Conservation (phyloP, 2,888 invertebrate genomes). For the Chrysopilus asiliformis region DNA sequence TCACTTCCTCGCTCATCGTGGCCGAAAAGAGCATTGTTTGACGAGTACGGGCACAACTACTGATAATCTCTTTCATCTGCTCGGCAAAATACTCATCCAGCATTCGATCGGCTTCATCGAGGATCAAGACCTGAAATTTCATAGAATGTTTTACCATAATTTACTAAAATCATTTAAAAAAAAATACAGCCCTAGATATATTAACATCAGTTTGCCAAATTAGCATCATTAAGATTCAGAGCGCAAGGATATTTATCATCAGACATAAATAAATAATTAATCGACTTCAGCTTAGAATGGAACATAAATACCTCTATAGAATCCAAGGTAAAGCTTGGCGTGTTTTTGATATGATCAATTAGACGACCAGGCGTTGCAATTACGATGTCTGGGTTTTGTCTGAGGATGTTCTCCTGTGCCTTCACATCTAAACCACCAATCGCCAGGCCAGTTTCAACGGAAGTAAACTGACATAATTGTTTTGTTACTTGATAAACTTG, state of each 20-base stretch:
- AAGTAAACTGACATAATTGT: constrained; percentile 78
- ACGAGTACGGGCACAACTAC: constrained; percentile 75
- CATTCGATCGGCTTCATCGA: constrained; percentile 72
- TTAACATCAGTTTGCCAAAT: too few species aligned
- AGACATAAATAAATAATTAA: constrained; percentile 11
- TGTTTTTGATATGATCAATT: constrained; percentile 93
- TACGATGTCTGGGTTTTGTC: constrained; percentile 89
- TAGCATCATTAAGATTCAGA: too few species aligned
- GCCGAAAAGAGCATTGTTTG: constrained; percentile 98
- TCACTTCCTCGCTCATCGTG: constrained; percentile 98
- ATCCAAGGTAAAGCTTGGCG: constrained; percentile 80
- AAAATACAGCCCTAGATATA: too few species aligned
- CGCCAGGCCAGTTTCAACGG: constrained; percentile 66
- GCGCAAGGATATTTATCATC: constrained; percentile 37
- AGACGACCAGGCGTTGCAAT: constrained; percentile 97
- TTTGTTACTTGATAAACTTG: constrained; percentile 93
- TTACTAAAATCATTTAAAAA: too few species aligned
- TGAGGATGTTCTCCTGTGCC: constrained; percentile 62
- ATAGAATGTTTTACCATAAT: too few species aligned
- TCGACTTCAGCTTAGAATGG: constrained; percentile 43
- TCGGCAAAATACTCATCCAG: constrained; percentile 97
- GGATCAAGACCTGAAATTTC: constrained; percentile 39
- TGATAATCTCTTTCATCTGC: constrained; percentile 97
- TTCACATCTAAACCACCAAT: constrained; percentile 83
- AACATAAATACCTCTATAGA: constrained; percentile 62